Evolutionary conservation across 2,113 vertebrate genomes (phyloP), one percentile per base, ranked within the genome.

Genomic region (Psophia crepitans): DNA sequence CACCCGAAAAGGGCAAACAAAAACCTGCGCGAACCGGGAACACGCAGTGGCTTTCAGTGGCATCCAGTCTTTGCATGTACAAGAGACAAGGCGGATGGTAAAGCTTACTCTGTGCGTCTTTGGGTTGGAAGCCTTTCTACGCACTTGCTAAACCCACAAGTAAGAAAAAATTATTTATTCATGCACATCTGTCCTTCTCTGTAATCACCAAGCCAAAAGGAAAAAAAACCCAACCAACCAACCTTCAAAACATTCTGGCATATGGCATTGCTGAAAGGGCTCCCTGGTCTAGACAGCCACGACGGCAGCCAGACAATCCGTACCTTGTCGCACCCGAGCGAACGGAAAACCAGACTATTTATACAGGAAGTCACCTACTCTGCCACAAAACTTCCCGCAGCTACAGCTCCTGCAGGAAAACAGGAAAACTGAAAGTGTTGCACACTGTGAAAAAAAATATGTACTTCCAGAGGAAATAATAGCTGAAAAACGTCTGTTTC

Each of bases 321-420:
- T 23, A 92, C 92, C 93, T 86, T 92, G 92, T 94, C 71, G 20
- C 19, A 32, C 37, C 74, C 43, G 1, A 77, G 76, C 63, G 60
- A 88, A 92, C 0, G 0, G 21, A 39, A 92, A 88, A 32, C 63
- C 79, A 96, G 90, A 84, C 71, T 96, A 11, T 94, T 95, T 93
- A 69, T 33, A 77, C 75, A 95, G 90, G 84, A 91, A 93, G 58
- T 54, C 68, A 70, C 6, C 20, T 65, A 35, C 41, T n/a, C 37
- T 84, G 85, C 90, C 88, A 95, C 93, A 93, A 28, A 93, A 46
- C 82, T 84, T n/a, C 87, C 41, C 82, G 77, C 46, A 92, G 53
- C 87, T 90, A 51, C 87, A 93, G 84, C n/a, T 87, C 87, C 84
- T 76, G 78, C 82, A 86, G 90, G 68, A 65, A 94, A 93, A 91